These are phyloP conservation scores for Columba janthina DNA, from an alignment of 2,113 vertebrate genomes.

Conservation along the genomic window DNA sequence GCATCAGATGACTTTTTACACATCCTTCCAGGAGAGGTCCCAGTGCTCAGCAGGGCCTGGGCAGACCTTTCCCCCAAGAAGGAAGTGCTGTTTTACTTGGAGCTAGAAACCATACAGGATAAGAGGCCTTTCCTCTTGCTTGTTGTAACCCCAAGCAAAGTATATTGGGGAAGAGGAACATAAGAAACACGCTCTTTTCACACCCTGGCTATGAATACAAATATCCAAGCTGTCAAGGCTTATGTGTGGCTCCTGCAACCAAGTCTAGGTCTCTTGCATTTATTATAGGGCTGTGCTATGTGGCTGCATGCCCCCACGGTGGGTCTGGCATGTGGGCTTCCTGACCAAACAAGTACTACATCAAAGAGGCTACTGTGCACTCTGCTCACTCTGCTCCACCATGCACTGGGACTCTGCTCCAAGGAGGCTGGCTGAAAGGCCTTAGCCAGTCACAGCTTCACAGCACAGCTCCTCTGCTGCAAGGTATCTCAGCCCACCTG, in stretches of 20 bases:
- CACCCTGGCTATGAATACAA: not conserved
- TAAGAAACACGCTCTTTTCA: not conserved
- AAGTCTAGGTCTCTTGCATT: not conserved
- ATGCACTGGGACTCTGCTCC: not conserved
- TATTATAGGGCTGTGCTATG: not conserved
- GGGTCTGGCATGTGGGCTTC: not conserved
- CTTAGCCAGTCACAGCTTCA: not conserved
- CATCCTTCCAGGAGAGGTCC: not conserved
- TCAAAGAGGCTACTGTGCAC: not conserved
- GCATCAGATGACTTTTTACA: not conserved
- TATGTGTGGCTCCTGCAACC: not conserved
- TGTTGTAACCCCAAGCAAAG: not conserved
- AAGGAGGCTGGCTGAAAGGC: not conserved
- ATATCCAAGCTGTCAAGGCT: not conserved
- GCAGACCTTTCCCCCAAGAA: not conserved
- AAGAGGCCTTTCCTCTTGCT: not conserved
- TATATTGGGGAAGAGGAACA: not conserved
- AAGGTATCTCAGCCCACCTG: rapidly evolving
- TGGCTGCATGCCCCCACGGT: not conserved
- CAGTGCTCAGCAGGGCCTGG: not conserved
- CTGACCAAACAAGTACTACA: not conserved
- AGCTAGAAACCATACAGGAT: not conserved
- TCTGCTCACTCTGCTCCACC: not conserved
- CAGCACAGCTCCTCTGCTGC: not conserved
- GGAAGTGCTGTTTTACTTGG: not conserved